Conservation (phyloP, 2,888 invertebrate species). For the Erebia epiphron region DNA sequence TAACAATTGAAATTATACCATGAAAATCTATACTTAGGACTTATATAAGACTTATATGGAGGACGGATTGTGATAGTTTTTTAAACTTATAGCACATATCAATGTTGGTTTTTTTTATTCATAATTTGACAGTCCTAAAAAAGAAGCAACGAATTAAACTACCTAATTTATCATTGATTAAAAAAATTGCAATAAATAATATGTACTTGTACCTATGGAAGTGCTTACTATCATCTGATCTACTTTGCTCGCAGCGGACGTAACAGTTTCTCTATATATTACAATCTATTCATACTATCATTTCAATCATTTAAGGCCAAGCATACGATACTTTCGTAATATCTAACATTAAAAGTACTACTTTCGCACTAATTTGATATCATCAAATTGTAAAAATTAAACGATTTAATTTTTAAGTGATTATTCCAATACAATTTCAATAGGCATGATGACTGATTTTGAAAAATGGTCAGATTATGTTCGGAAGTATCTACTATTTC, state of each 20-base stretch:
- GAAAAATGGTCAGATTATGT: too few relatives aligned
- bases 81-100: too few relatives aligned
- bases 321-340: slow-evolving; percentile 25
- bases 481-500: too few relatives aligned
- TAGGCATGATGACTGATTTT: too few relatives aligned
- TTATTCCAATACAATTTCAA: too few relatives aligned
- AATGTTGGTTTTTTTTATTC: too few relatives aligned
- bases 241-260: slow-evolving; percentile 44
- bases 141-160: too few relatives aligned
- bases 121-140: too few relatives aligned
- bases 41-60: too few relatives aligned
- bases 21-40: too few relatives aligned
- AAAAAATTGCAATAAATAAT: slow-evolving; percentile 42
- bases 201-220: slow-evolving; percentile 39
- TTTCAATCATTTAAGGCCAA: slow-evolving; percentile 44
- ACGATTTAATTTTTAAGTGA: neutral
- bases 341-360: neutral
- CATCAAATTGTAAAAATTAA: neutral
- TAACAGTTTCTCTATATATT: slow-evolving; percentile 43
- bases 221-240: slow-evolving; percentile 45
- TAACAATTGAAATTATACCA: too few relatives aligned
- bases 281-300: slow-evolving; percentile 45
- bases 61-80: too few relatives aligned
- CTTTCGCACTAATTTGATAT: neutral
- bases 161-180: slow-evolving; percentile 29